Conservation (phyloP, 2,888 invertebrate genomes). For the Platycheirus rosarum region DNA sequence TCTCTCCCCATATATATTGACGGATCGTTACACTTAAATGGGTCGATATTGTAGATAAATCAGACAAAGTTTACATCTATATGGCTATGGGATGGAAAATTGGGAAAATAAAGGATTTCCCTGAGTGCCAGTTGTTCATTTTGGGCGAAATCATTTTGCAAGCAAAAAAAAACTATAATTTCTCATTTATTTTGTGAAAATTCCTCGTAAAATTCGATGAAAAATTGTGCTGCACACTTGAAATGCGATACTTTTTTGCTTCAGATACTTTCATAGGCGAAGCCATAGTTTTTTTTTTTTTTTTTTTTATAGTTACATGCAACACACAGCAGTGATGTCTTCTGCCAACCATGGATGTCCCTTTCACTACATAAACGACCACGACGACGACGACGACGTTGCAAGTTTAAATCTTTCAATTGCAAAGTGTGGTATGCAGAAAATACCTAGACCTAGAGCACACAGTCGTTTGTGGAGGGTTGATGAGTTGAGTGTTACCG, state of each 20-base stretch:
- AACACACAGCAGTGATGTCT: background rate
- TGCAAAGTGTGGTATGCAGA: too few relatives aligned
- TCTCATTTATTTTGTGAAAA: constrained; percentile 55
- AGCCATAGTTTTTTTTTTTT: constrained; percentile 62
- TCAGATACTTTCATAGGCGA: constrained; percentile 38
- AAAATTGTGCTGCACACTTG: constrained; percentile 62
- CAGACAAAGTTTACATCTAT: constrained; percentile 19
- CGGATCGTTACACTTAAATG: constrained; percentile 66
- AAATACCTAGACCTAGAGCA: too few relatives aligned
- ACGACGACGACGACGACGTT: background rate
- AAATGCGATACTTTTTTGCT: constrained; percentile 66
- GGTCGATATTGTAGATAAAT: constrained; percentile 46
- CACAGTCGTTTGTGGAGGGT: too few relatives aligned
- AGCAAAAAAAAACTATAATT: constrained; percentile 2
- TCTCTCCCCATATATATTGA: constrained; percentile 57
- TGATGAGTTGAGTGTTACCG: background rate
- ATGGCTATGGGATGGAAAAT: constrained; percentile 28
- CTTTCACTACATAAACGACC: constrained; percentile 26
- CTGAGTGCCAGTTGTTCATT: constrained; percentile 32
- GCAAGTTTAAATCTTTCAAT: constrained; percentile 24
- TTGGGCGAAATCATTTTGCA: constrained; percentile 40
- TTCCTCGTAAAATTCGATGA: constrained; percentile 49
- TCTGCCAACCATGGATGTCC: constrained; percentile 20
- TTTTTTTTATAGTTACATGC: too few relatives aligned
- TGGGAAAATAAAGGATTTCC: constrained; percentile 15